Base-by-base conservation (phyloP, 1,140 invertebrate genomes). In the Luehdorfia chinensis region DNA sequence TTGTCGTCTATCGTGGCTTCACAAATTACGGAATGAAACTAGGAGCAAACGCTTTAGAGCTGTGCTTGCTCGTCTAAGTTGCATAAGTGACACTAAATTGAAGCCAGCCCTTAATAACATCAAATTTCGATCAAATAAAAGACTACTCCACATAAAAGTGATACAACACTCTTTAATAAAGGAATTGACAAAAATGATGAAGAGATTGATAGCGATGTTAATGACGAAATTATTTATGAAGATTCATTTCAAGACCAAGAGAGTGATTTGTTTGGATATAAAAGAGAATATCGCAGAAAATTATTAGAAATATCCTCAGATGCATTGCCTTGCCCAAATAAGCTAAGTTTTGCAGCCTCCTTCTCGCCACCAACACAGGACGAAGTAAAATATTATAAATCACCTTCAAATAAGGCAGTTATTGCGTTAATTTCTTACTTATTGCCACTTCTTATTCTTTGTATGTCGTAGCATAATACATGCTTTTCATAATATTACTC, bases 1-100 rank as follows among this genome's bases (percentile, higher is more conserved):
- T 85, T 94, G 93, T 66, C 91, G 92, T n/a, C 87, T 94, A 25
- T 87, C 90, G 8, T 95, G 94, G 94, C 89, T 94, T 56, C 91
- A 92, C 70, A 89, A 89, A 53, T 77, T 95, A 43, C 90, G 89
- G 37, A 93, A 93, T 76, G 92, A 93, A 63, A 94, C 93, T 27
- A 88, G 89, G 66, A 93, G 92, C 68, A 84, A 87, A 48, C 89
- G 90, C 55, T 84, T 94, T 33, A 89, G 88, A 50, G 86, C 89
- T 27, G 88, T 91, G 7, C 84, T 94, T 33, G 89, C 91, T 18
- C 87, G 91, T 21, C 85, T 93, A 9, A 90, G 88, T 49, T 94
- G 93, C 71, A 87, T 91, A 54, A 87, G 93, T 66, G 91, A 89
- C 45, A 89, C 55, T 7, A 77, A 72, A 56, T 47, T 69, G 1